These are phyloP conservation scores for Acanthacorydalis orientalis DNA, from an alignment of 2,888 invertebrate genomes.

Conservation along the genomic window DNA sequence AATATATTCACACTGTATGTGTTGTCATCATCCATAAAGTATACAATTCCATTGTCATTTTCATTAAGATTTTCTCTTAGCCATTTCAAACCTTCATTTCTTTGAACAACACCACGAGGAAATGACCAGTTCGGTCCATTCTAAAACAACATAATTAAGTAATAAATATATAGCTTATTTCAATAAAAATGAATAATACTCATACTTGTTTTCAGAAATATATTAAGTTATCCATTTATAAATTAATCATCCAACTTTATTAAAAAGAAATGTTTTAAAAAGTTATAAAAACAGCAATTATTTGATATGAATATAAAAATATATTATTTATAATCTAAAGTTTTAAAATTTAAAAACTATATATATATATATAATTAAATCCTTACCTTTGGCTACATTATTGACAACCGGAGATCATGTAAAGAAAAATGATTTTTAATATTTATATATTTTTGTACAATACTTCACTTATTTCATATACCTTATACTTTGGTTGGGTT, in stretches of 20 bases:
- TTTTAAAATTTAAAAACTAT: too few relatives aligned
- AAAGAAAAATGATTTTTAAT: constrained; percentile 6
- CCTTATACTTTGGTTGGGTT: constrained; percentile 53
- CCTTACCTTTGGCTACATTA: too few relatives aligned
- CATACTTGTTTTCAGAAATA: neutral
- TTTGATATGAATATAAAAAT: too few relatives aligned
- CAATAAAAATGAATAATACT: neutral
- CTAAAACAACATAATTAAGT: neutral
- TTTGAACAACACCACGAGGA: constrained; percentile 80
- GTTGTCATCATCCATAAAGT: constrained; percentile 96
- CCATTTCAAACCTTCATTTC: constrained; percentile 77
- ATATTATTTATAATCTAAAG: too few relatives aligned
- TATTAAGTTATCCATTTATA: neutral
- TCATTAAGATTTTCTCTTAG: constrained; percentile 41
- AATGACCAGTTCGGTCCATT: constrained; percentile 16
- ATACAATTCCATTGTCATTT: constrained; percentile 59
- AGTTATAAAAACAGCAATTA: too few relatives aligned
- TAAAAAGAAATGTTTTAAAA: too few relatives aligned
- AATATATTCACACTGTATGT: constrained; percentile 81
- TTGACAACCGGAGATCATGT: neutral
- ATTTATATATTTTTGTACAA: neutral
- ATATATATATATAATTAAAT: too few relatives aligned
- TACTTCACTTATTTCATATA: constrained; percentile 33
- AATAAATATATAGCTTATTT: neutral
- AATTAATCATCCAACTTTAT: too few relatives aligned